Evolutionary conservation across 1,140 invertebrate genomes (phyloP), one percentile per base, ranked within the genome.

Genomic region (Macrostomum lignano): DNA sequence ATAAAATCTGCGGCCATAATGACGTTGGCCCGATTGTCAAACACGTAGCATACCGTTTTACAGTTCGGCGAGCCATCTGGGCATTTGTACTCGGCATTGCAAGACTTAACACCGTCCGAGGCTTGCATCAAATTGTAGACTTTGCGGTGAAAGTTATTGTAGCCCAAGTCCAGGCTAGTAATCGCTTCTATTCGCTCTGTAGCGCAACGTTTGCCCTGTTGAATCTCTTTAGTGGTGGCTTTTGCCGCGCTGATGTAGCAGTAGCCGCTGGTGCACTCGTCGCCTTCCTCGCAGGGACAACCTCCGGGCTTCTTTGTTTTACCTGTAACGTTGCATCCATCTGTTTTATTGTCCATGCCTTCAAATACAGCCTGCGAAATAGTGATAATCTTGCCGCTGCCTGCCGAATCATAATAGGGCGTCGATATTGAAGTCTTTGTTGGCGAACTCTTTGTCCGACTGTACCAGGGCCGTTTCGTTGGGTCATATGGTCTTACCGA

Each of bases 341-440:
- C 40, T 17, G 45, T 45, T 17, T 40, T 44, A 48, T 40, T 14
- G 46, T 49, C 55, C 10, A 58, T 58, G 2, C 57, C 57, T 41
- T 60, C 57, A 47, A 60, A 58, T 7, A 60, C 48, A 19, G 56
- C 56, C 39, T 59, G 55, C 3, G 55, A 57, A 31, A 60, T 58
- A 7, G 57, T 60, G 26, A 54, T 51, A 33, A 60, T 57, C 40
- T 60, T 60, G 3, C 57, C 57, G 3, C 55, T 55, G 15, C 57
- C 57, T 6, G 56, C 55, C 6, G 55, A 48, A 40, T 60, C 57
- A 52, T 57, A 54, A 37, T 60, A 60, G 3, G 57, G 52, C 17
- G 55, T 58, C 4, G 56, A 59, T 25, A 59, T 52, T 6, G 55
- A 53, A n/a, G 55, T 60, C 39, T 53, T 54, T 37, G 51, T 44